Evolutionary conservation across 2,113 vertebrate species (phyloP).

Genomic region (Clarias batrachus): DNA sequence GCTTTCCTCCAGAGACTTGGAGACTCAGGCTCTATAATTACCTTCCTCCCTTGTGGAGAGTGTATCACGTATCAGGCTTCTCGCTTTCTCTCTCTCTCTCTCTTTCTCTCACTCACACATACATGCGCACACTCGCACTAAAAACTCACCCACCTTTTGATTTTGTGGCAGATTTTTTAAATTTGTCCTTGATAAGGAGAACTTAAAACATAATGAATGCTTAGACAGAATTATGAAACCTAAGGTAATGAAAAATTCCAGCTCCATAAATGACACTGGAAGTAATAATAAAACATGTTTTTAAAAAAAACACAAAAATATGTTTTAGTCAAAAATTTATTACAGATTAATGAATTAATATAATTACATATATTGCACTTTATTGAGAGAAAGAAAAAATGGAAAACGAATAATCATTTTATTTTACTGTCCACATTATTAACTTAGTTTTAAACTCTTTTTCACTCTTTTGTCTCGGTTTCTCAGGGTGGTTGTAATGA

Average conservation of each 20-base stretch:
- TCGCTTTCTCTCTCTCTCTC: not conserved
- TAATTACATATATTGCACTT: no score
- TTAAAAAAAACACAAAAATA: not conserved
- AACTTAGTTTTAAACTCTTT: not conserved
- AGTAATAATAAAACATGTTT: not conserved
- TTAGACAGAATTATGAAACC: not conserved
- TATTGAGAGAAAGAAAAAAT: not conserved
- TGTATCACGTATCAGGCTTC: constrained; percentile 34
- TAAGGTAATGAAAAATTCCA: not conserved
- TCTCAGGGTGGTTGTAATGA: constrained; percentile 89
- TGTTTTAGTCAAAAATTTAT: not conserved
- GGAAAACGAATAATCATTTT: not conserved
- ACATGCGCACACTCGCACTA: no score
- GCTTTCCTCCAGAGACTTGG: constrained; percentile 19
- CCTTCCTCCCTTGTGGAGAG: constrained; percentile 30
- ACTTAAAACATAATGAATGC: not conserved
- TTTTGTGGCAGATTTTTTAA: not conserved
- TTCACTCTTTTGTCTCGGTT: not conserved
- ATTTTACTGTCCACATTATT: not conserved
- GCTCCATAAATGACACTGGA: not conserved
- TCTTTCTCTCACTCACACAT: not conserved
- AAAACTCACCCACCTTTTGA: not conserved
- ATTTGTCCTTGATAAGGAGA: not conserved
- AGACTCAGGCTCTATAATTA: constrained; percentile 23
- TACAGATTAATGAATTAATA: not conserved